Evolutionary conservation across 2,113 vertebrate species (phyloP), one percentile per base, ranked within the genome.

Genomic region (Toxotes jaculatrix): DNA sequence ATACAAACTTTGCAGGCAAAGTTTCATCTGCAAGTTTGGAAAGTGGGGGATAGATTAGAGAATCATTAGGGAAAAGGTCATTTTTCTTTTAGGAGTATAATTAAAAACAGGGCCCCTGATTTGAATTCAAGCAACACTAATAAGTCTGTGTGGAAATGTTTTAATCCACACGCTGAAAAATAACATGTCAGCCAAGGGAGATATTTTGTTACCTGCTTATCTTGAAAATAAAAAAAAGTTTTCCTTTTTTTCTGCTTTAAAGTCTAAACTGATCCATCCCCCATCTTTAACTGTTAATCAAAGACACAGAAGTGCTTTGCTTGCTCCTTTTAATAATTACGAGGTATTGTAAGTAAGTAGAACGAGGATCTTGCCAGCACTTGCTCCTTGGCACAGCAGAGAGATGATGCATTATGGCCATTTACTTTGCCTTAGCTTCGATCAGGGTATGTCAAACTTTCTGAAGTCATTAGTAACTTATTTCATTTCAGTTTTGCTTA

Each of bases 121-220:
- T 77, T 79, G n/a, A 74, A 82, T 74, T 64, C 64, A 69, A 71
- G 49, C 51, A 62, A 59, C 38, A 68, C 12, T 14, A 70, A 75
- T 42, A 80, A 38, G 47, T 77, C 73, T 61, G 17, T 74, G 56
- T 32, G 16, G 21, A 66, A 49, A 66, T 57, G 23, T 66, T 81
- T 82, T 74, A 68, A 79, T 62, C 13, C 61, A 19, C 53, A 60
- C 23, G 17, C 13, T 79, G 67, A 87, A 73, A 70, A 78, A 83
- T 62, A 56, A 47, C 36, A 61, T 11, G 42, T 47, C 67, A 71
- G 60, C 57, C 34, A 45, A 17, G 32, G n/a, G 31, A 77, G 34
- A 51, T 43, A 73, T 51, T 23, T 38, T 16, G 6, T 74, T 77
- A 49, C n/a, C 7, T 27, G 19, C 21, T 73, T 23, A 60, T 66